Percentiles rank a stretch among this genome's conserved stretches.
These are phyloP conservation scores for Margaritifera margaritifera DNA, from an alignment of 2,888 invertebrate species.

Conservation along the genomic window DNA sequence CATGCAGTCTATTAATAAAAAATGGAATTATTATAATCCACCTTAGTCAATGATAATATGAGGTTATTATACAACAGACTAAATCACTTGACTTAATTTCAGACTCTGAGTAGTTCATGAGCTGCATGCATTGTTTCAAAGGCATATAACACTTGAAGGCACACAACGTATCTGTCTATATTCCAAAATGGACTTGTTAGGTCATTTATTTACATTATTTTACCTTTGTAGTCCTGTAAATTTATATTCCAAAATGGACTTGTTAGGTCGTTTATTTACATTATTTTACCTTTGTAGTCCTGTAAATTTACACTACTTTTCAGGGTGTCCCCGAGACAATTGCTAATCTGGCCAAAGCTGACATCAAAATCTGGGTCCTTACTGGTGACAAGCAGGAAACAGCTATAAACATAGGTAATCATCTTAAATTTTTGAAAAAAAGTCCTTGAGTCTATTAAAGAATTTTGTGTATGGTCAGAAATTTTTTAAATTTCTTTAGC, in stretches of 20 bases:
- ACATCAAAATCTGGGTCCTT: slow-evolving; percentile 90
- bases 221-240: not conserved
- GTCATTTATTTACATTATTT: not conserved
- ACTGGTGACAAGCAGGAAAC: slow-evolving; percentile 99
- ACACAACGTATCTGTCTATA: too few relatives aligned
- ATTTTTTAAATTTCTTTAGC: not conserved
- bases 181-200: not conserved
- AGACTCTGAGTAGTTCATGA: too few relatives aligned
- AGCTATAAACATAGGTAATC: slow-evolving; percentile 93
- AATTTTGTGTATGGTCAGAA: not conserved
- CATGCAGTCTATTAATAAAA: too few relatives aligned
- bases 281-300: not conserved
- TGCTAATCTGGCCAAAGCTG: slow-evolving; percentile 90
- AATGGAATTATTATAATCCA: too few relatives aligned
- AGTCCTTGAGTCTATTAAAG: too few relatives aligned
- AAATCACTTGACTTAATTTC: too few relatives aligned
- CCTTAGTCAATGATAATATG: too few relatives aligned
- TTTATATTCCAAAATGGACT: not conserved
- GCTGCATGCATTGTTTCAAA: too few relatives aligned
- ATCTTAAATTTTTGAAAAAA: too few relatives aligned
- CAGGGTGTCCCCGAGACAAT: slow-evolving; percentile 93
- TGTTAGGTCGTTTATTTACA: not conserved
- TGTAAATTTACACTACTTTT: slow-evolving; percentile 6
- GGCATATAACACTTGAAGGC: too few relatives aligned
- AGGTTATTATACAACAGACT: too few relatives aligned